phyloP scores from a whole-genome alignment of 64 coral and sea anemone genomes.

The Dendronephthya gigantea region DNA sequence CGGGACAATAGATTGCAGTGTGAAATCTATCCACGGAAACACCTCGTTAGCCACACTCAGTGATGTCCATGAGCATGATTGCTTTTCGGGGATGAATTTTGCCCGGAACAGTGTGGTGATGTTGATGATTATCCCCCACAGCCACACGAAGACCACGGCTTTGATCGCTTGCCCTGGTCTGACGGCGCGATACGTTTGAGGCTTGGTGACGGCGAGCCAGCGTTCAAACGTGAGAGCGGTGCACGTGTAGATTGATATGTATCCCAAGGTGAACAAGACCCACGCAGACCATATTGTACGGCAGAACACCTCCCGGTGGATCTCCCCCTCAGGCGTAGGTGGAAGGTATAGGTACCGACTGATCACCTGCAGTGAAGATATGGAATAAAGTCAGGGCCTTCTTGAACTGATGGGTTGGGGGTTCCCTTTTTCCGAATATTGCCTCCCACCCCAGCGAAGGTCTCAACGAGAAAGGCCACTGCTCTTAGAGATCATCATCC shows the following conservation, averaged over 20 bases:
- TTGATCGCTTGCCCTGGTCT: background rate
- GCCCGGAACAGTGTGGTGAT: background rate
- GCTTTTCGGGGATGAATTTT: background rate
- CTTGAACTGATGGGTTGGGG: too few species aligned
- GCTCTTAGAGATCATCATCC: too few species aligned
- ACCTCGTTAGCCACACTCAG: background rate
- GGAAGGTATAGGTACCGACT: constrained; percentile 3
- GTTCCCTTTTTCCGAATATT: too few species aligned
- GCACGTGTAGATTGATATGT: constrained; percentile 10
- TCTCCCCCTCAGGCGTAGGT: background rate
- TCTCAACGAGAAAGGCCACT: too few species aligned
- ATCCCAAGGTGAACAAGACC: background rate
- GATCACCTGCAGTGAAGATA: background rate
- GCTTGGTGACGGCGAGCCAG: background rate
- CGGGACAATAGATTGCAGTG: background rate
- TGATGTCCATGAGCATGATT: background rate
- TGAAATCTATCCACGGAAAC: constrained; percentile 1
- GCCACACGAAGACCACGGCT: background rate
- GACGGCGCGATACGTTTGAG: background rate
- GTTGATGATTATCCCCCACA: background rate
- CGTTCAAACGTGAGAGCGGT: constrained; percentile 14
- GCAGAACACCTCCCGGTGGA: background rate
- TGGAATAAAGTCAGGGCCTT: too few species aligned
- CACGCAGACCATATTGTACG: background rate
- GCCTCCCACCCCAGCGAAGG: too few species aligned